A percentile compares a stretch with the other conserved stretches of the same genome.
phyloP scores from a whole-genome alignment of 2,888 invertebrate genomes.

The Baronia brevicornis region DNA sequence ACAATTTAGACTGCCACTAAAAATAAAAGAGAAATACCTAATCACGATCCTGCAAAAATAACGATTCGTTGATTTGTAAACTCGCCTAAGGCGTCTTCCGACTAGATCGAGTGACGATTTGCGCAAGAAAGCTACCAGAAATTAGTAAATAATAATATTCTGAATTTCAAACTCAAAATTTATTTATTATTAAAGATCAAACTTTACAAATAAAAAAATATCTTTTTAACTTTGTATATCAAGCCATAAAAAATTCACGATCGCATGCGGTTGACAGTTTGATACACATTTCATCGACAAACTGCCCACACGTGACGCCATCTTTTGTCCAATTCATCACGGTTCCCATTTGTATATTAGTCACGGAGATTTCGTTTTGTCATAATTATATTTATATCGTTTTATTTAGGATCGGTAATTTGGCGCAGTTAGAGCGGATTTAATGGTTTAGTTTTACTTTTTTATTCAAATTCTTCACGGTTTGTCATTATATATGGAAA shows the following conservation, averaged over 20 bases:
- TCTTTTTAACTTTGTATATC: too few relatives aligned
- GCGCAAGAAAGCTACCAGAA: too few relatives aligned
- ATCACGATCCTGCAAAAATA: too few relatives aligned
- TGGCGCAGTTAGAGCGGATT: constrained; percentile 9
- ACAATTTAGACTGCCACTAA: too few relatives aligned
- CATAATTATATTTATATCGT: constrained; percentile 42
- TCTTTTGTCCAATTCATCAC: constrained; percentile 49
- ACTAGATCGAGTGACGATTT: too few relatives aligned
- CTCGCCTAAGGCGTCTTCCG: too few relatives aligned
- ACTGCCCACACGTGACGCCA: constrained; percentile 49
- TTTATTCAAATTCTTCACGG: constrained; percentile 43
- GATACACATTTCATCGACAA: constrained; percentile 53
- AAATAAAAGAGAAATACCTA: too few relatives aligned
- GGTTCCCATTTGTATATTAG: constrained; percentile 36
- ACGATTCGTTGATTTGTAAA: too few relatives aligned
- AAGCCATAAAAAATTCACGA: constrained; percentile 23
- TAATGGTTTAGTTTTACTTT: constrained; percentile 22
- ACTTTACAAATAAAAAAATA: too few relatives aligned
- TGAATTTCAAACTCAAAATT: too few relatives aligned
- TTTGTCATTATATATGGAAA: constrained; percentile 11
- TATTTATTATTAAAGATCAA: too few relatives aligned
- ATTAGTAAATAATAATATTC: too few relatives aligned
- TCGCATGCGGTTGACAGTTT: constrained; percentile 42
- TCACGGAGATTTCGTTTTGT: constrained; percentile 43
- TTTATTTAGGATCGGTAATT: constrained; percentile 31